phyloP scores from a whole-genome alignment of 2,797 vertebrate species.

The Hoplostethus atlanticus region DNA sequence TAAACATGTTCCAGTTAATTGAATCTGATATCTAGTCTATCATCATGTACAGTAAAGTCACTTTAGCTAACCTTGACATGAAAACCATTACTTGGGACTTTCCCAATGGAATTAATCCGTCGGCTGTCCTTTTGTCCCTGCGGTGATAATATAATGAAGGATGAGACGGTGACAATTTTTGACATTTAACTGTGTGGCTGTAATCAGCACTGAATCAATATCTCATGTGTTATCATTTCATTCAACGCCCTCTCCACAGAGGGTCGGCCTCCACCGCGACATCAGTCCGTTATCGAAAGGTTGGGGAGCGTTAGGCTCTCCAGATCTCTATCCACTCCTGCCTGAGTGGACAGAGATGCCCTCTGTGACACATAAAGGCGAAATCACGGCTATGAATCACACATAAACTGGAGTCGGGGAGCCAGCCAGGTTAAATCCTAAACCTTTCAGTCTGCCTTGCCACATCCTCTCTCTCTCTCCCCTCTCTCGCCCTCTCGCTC shows the following conservation, averaged over 20 bases:
- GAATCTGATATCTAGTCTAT: constrained; percentile 61
- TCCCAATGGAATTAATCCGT: constrained; percentile 53
- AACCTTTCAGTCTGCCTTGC: constrained; percentile 26
- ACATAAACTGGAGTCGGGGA: constrained; percentile 56
- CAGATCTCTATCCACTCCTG: constrained; percentile 34
- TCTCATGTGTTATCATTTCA: constrained; percentile 70
- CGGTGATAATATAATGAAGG: constrained; percentile 65
- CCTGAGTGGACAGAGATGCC: constrained; percentile 24
- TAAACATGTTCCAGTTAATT: constrained; percentile 58
- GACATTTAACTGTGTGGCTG: constrained; percentile 65
- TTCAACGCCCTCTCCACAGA: constrained; percentile 40
- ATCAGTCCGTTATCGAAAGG: constrained; percentile 47
- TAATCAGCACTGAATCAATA: constrained; percentile 74
- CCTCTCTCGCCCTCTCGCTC: not conserved
- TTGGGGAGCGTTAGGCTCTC: constrained; percentile 6
- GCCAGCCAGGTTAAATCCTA: constrained; percentile 29
- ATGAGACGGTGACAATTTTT: constrained; percentile 68
- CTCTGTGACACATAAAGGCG: constrained; percentile 33
- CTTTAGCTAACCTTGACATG: constrained; percentile 70
- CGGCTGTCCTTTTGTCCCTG: constrained; percentile 60
- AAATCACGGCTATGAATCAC: constrained; percentile 64
- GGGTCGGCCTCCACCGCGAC: constrained; percentile 27
- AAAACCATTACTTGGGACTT: constrained; percentile 45
- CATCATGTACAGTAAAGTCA: constrained; percentile 55
- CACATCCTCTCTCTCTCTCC: constrained; percentile 10